These are phyloP conservation scores for Desoria tigrina DNA, from an alignment of 2,888 invertebrate genomes.

Conservation along the genomic window DNA sequence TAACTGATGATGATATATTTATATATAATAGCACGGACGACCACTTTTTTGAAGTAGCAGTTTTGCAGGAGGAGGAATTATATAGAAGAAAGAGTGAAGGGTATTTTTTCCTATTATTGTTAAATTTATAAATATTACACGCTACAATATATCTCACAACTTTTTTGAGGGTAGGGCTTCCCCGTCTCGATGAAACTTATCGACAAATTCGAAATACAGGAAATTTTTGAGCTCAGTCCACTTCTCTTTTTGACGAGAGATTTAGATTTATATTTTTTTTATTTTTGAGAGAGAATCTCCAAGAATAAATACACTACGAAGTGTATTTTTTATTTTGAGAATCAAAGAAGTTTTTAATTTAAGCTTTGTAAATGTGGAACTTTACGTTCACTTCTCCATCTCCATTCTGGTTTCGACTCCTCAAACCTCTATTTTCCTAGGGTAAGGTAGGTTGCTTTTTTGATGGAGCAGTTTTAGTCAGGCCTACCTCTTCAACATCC, in stretches of 20 bases:
- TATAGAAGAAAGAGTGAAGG: conserved; percentile 2
- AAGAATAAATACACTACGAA: conserved; percentile 6
- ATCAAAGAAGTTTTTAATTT: conserved; percentile 8
- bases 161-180: not conserved
- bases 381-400: conserved; percentile 30
- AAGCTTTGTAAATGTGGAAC: conserved; percentile 9
- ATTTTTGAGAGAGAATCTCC: not conserved
- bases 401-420: conserved; percentile 19
- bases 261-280: not conserved
- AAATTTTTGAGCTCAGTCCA: conserved; percentile 10
- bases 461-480: not conserved
- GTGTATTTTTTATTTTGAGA: conserved; percentile 9
- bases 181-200: no score
- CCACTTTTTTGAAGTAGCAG: not conserved
- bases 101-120: no score
- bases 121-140: no score
- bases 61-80: not conserved
- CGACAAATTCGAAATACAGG: conserved; percentile 9
- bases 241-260: not conserved
- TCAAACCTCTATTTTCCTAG: conserved; percentile 33
- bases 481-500: conserved; percentile 7
- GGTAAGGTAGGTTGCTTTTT: conserved; percentile 40
- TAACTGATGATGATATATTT: not conserved
- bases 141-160: not conserved
- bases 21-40: conserved; percentile 6